phyloP scores from a whole-genome alignment of 2,113 vertebrate genomes.

The Zosterops hypoxanthus region DNA sequence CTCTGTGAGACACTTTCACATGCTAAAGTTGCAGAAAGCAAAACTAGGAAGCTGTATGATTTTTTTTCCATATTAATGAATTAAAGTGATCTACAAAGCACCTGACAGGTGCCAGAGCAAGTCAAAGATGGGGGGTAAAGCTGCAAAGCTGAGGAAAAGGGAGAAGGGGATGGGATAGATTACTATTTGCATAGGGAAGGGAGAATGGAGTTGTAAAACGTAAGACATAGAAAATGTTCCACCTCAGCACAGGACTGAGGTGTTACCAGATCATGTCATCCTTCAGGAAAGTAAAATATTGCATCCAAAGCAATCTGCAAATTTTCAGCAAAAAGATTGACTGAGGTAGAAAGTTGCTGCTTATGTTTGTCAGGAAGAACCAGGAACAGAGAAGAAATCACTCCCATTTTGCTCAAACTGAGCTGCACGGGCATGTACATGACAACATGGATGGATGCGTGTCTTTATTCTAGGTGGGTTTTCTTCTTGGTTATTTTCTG shows the following conservation, averaged over 20 bases:
- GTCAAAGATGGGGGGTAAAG: not conserved
- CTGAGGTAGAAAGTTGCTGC: not conserved
- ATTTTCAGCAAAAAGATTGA: not conserved
- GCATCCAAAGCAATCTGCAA: not conserved
- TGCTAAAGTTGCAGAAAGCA: not conserved
- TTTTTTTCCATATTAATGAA: not conserved
- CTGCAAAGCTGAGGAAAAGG: not conserved
- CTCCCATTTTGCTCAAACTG: not conserved
- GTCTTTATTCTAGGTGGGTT: not conserved
- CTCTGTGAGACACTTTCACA: not conserved
- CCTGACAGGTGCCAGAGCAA: not conserved
- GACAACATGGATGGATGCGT: not conserved
- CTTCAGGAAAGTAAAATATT: not conserved
- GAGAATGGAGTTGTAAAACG: not conserved
- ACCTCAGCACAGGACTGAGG: not conserved
- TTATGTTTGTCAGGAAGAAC: not conserved
- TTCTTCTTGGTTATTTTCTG: not conserved
- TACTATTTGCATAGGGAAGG: not conserved
- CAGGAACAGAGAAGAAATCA: not conserved
- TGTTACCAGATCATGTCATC: not conserved
- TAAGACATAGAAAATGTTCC: not conserved
- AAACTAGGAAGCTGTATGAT: not conserved
- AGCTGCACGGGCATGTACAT: rapidly evolving
- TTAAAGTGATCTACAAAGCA: not conserved
- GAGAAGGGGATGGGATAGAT: not conserved